Percentiles rank a stretch among this genome's conserved stretches.
Conservation (phyloP, 2,113 vertebrate species). For the Trachemys scripta region DNA sequence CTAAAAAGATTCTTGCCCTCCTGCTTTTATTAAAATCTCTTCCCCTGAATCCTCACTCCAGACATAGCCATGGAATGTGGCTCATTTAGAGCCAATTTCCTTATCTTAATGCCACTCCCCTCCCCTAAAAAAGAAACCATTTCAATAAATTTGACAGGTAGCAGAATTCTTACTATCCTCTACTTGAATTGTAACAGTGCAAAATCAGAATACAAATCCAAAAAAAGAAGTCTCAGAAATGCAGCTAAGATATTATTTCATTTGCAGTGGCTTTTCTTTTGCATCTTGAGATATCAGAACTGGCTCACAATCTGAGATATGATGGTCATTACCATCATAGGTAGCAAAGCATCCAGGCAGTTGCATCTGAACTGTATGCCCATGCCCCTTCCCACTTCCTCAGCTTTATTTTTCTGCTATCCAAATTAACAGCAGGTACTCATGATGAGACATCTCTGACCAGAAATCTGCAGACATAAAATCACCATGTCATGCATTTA, state of each 20-base stretch:
- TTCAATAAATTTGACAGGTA: not conserved
- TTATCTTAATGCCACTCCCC: not conserved
- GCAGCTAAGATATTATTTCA: conserved; percentile 23
- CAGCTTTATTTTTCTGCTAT: not conserved
- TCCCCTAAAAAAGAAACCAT: not conserved
- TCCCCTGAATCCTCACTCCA: not conserved
- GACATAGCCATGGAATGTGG: not conserved
- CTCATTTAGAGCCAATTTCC: not conserved
- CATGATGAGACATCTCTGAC: not conserved
- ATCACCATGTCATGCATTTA: not conserved
- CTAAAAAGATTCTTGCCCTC: not conserved
- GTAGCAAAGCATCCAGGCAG: not conserved
- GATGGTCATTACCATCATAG: not conserved
- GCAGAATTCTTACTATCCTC: not conserved
- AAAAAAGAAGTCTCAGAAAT: not conserved
- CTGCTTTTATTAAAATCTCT: not conserved
- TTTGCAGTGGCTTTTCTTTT: not conserved
- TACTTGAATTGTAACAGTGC: conserved; percentile 62
- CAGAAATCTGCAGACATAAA: not conserved
- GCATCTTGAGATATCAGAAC: not conserved
- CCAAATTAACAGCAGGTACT: not conserved
- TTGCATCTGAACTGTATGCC: not conserved
- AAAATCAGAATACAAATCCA: conserved; percentile 64
- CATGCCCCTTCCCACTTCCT: no score
- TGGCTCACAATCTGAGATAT: not conserved